These are phyloP conservation scores for Drosophila orosa DNA, from an alignment of 1,140 invertebrate genomes.

Conservation along the genomic window DNA sequence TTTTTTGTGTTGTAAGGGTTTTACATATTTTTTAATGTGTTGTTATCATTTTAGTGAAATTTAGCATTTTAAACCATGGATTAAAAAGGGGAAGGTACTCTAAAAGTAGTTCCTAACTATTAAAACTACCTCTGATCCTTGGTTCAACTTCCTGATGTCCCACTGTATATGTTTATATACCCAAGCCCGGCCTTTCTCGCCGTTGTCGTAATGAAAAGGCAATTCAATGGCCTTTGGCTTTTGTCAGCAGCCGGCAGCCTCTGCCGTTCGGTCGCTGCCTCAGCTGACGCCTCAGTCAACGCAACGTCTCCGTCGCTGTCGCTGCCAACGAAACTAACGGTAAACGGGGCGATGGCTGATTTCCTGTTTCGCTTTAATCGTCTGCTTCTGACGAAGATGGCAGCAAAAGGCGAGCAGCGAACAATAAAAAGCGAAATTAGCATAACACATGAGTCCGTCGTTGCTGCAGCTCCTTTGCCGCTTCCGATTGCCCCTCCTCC, in stretches of 20 bases:
- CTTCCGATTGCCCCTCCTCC: neutral
- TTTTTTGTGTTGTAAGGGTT: too few species aligned
- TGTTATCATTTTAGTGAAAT: neutral
- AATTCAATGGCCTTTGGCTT: slow-evolving; percentile 79
- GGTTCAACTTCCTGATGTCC: too few species aligned
- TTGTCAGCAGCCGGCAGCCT: slow-evolving; percentile 31
- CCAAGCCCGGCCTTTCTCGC: slow-evolving; percentile 23
- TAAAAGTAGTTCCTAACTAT: neutral
- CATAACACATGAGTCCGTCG: slow-evolving; percentile 64
- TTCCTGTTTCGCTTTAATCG: slow-evolving; percentile 63
- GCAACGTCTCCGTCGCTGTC: neutral
- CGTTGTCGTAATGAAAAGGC: slow-evolving; percentile 63
- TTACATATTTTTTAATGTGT: too few species aligned
- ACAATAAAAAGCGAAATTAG: slow-evolving; percentile 75
- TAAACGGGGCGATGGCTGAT: slow-evolving; percentile 49
- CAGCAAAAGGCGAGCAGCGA: slow-evolving; percentile 46
- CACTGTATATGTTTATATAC: slow-evolving; percentile 9
- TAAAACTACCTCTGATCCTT: too few species aligned
- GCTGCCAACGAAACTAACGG: slow-evolving; percentile 54
- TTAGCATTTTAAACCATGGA: neutral
- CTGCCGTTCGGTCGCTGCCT: slow-evolving; percentile 4
- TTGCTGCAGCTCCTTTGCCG: slow-evolving; percentile 15
- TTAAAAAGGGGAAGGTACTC: neutral
- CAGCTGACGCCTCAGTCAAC: neutral
- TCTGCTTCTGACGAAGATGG: slow-evolving; percentile 39